Evolutionary conservation across 2,797 vertebrate species (phyloP).

Genomic region (Glossophaga mutica): DNA sequence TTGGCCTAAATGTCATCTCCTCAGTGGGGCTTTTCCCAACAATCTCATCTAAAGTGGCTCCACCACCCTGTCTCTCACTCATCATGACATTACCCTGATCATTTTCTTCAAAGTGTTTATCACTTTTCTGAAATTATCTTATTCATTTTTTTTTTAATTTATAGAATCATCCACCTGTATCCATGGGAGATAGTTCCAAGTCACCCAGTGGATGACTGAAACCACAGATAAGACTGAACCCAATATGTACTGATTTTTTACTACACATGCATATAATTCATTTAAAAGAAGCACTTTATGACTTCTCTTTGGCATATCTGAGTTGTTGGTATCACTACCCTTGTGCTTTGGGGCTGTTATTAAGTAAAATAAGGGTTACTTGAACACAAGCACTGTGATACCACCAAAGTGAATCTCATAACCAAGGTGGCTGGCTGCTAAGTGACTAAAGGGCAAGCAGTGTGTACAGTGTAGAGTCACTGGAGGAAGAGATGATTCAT

Average conservation of each 20-base stretch:
- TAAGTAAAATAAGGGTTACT: background rate
- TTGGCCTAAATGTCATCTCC: background rate
- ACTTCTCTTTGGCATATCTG: background rate
- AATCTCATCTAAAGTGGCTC: background rate
- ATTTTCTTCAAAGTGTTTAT: background rate
- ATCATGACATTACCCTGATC: background rate
- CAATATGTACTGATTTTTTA: background rate
- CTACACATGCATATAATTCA: too few species aligned
- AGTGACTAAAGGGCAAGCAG: too few species aligned
- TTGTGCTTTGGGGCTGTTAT: background rate
- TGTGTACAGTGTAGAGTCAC: background rate
- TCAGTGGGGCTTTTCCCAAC: background rate
- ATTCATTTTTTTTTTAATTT: background rate
- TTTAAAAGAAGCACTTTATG: background rate
- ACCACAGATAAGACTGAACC: background rate
- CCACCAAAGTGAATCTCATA: background rate
- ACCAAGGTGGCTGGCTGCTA: background rate
- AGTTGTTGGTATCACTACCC: background rate
- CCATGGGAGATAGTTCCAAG: background rate
- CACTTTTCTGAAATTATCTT: background rate
- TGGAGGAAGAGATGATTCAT: background rate
- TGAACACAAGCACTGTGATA: background rate
- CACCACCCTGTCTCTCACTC: background rate
- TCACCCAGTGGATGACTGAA: background rate
- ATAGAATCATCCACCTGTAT: background rate